Conservation (phyloP, 2,888 invertebrate species). For the Drosophila paranaensis region DNA sequence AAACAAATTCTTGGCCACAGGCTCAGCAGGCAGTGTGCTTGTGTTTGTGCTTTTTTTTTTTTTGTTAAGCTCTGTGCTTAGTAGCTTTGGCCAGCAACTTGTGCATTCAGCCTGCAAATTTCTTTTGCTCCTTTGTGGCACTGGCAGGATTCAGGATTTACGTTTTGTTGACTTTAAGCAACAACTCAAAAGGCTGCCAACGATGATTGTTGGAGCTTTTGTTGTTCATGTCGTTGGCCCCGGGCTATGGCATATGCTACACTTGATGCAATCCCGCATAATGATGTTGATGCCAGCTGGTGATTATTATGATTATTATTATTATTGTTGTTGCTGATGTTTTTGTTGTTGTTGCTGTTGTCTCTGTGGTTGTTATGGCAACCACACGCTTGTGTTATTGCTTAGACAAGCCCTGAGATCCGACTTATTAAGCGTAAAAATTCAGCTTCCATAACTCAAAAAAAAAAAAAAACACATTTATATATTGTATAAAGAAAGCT, state of each 20-base stretch:
- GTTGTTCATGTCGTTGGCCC: slow-evolving; percentile 22
- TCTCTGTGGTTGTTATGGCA: slow-evolving; percentile 26
- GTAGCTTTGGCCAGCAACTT: background rate
- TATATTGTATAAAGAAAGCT: no score
- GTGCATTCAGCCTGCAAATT: slow-evolving; percentile 11
- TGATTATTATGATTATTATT: slow-evolving; percentile 15
- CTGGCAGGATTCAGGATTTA: slow-evolving; percentile 9
- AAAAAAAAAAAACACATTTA: background rate
- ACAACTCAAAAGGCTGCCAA: slow-evolving; percentile 20
- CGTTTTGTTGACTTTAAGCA: slow-evolving; percentile 21
- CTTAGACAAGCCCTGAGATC: slow-evolving; percentile 18
- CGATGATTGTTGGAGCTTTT: slow-evolving; percentile 7
- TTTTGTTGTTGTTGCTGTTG: slow-evolving; percentile 25
- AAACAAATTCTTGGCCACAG: slow-evolving; percentile 21
- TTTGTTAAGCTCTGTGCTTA: background rate
- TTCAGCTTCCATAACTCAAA: background rate
- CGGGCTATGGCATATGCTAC: slow-evolving; percentile 34
- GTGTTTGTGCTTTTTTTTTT: background rate
- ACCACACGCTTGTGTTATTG: slow-evolving; percentile 22
- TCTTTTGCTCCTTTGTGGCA: slow-evolving; percentile 19
- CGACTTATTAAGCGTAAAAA: slow-evolving; percentile 10
- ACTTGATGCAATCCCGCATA: slow-evolving; percentile 31
- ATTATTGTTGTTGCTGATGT: background rate
- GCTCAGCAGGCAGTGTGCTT: background rate
- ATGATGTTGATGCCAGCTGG: slow-evolving; percentile 44